A percentile compares a stretch with the other conserved stretches of the same genome.
phyloP scores from a whole-genome alignment of 2,888 invertebrate species.

The Hydrotaea cyrtoneurina region DNA sequence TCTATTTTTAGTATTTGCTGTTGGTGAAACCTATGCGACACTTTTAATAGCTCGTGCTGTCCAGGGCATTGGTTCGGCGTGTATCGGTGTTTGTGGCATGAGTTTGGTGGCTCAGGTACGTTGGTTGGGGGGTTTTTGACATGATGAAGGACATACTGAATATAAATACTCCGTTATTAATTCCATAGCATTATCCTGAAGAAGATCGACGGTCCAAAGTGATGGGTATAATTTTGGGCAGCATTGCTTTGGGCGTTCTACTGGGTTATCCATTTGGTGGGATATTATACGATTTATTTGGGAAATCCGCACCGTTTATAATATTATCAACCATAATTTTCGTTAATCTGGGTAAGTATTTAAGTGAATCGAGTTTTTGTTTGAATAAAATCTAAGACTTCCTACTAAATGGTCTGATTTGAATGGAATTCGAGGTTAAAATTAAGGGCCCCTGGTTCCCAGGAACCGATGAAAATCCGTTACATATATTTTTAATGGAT shows the following conservation, averaged over 20 bases:
- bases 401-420: no score
- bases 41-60: slow-evolving; percentile 88
- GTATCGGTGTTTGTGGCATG: slow-evolving; percentile 91
- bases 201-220: slow-evolving; percentile 82
- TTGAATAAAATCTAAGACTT: no score
- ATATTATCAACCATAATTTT: slow-evolving; percentile 84
- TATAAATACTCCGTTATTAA: background rate
- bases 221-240: slow-evolving; percentile 92
- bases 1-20: slow-evolving; percentile 85
- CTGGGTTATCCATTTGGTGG: slow-evolving; percentile 92
- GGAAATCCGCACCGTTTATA: slow-evolving; percentile 88
- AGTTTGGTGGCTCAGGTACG: slow-evolving; percentile 85
- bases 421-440: no score
- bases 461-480: no score
- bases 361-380: background rate
- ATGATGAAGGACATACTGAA: background rate
- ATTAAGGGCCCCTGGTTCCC: no score
- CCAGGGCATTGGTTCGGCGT: slow-evolving; percentile 91
- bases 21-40: slow-evolving; percentile 86
- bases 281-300: slow-evolving; percentile 88
- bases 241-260: slow-evolving; percentile 90
- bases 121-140: slow-evolving; percentile 62
- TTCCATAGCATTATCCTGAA: slow-evolving; percentile 78
- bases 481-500: no score
- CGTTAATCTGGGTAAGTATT: slow-evolving; percentile 81